Evolutionary conservation across 1,140 invertebrate genomes (phyloP).

Genomic region (Medauroidea extradentata): DNA sequence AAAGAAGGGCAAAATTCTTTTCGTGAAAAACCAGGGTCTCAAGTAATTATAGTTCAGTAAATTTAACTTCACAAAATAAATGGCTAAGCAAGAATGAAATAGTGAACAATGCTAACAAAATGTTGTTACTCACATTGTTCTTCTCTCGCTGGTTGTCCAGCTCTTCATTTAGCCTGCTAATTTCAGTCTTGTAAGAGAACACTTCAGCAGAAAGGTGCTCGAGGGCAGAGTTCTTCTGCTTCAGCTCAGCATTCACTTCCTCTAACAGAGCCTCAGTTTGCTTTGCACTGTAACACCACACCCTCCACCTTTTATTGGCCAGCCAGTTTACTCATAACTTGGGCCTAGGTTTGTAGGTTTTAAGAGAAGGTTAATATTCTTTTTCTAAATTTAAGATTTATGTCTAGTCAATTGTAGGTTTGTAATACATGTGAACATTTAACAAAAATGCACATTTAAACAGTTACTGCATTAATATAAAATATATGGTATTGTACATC

Average conservation of each 20-base stretch:
- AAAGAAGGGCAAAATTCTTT: too few relatives aligned
- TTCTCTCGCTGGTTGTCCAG: constrained; percentile 63
- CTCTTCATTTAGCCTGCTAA: constrained; percentile 47
- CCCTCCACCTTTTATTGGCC: too few relatives aligned
- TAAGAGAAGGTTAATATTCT: too few relatives aligned
- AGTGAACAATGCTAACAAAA: too few relatives aligned
- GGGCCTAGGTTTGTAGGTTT: too few relatives aligned
- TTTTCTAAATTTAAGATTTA: too few relatives aligned
- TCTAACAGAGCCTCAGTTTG: constrained; percentile 35
- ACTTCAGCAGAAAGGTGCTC: constrained; percentile 23
- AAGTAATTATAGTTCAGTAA: background rate
- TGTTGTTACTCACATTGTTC: constrained; percentile 70
- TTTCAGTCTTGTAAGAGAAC: constrained; percentile 24
- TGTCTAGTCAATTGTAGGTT: too few relatives aligned
- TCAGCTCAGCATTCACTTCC: constrained; percentile 35
- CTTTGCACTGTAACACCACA: constrained; percentile 2
- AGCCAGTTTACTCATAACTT: too few relatives aligned
- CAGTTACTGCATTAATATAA: too few relatives aligned
- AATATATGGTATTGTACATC: too few relatives aligned
- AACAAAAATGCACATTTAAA: too few relatives aligned
- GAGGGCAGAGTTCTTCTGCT: constrained; percentile 31
- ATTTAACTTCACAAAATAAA: background rate
- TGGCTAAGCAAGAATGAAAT: background rate
- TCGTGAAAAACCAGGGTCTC: background rate
- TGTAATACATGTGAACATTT: too few relatives aligned